phyloP scores from a whole-genome alignment of 2,113 vertebrate genomes.

The Helogale parvula region DNA sequence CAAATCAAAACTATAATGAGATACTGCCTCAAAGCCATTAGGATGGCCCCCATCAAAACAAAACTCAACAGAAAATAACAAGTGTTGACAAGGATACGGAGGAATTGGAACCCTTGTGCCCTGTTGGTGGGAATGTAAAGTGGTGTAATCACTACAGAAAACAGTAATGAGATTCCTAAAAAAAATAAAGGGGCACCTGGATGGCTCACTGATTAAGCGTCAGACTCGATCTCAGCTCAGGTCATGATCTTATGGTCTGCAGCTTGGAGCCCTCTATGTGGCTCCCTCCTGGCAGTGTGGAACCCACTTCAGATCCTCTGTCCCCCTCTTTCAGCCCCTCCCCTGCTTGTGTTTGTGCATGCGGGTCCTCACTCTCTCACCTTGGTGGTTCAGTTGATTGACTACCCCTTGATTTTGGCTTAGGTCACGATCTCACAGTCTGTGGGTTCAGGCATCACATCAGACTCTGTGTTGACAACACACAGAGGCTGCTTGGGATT shows the following conservation, averaged over 20 bases:
- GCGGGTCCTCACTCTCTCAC: too few species aligned
- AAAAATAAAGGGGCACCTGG: not conserved
- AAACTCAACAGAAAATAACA: not conserved
- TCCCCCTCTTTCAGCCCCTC: not conserved
- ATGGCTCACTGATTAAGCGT: not conserved
- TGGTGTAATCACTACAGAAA: not conserved
- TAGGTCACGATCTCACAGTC: too few species aligned
- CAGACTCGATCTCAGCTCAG: not conserved
- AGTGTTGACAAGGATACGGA: too few species aligned
- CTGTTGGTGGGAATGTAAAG: not conserved
- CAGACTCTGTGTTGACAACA: too few species aligned
- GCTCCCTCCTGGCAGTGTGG: not conserved
- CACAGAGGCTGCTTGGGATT: too few species aligned
- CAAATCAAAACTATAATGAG: not conserved
- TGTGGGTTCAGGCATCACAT: too few species aligned
- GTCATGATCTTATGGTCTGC: not conserved
- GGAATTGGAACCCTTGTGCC: not conserved
- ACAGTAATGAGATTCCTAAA: not conserved
- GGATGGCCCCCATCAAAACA: not conserved
- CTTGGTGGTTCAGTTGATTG: too few species aligned
- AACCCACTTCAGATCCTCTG: not conserved
- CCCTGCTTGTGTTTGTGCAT: not conserved
- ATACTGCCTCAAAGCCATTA: not conserved
- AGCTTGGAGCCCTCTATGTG: not conserved
- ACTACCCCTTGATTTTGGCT: too few species aligned